Evolutionary conservation across 1,140 invertebrate species (phyloP).

Genomic region (Diploscapter pachys): DNA sequence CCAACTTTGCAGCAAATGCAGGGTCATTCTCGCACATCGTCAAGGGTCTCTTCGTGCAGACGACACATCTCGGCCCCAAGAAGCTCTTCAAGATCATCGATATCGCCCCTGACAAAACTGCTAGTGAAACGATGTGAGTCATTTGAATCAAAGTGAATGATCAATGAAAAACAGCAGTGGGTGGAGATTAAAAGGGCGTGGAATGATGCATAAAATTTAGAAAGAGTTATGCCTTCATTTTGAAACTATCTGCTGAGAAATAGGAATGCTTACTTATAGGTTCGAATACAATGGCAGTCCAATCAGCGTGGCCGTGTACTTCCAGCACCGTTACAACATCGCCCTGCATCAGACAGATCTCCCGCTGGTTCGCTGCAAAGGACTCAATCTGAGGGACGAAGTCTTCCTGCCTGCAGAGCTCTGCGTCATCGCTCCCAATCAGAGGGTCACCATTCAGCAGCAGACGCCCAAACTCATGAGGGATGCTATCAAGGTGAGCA

Average conservation of each 20-base stretch:
- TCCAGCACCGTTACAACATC: background rate
- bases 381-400: background rate
- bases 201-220: too few relatives aligned
- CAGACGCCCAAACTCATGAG: slow-evolving; percentile 29
- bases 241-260: too few relatives aligned
- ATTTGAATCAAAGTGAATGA: too few relatives aligned
- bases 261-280: background rate
- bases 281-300: slow-evolving; percentile 8
- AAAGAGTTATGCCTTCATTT: background rate
- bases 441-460: slow-evolving; percentile 19
- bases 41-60: background rate
- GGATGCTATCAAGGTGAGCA: slow-evolving; percentile 20
- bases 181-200: too few relatives aligned
- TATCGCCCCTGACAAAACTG: background rate
- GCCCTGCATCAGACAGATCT: background rate
- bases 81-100: background rate
- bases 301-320: slow-evolving; percentile 10
- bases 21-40: background rate
- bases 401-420: slow-evolving; percentile 25
- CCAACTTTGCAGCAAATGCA: background rate
- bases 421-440: slow-evolving; percentile 17
- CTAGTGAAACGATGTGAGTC: background rate
- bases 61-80: background rate
- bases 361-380: slow-evolving; percentile 2
- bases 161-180: too few relatives aligned